Conservation (phyloP, 64 coral and sea anemone genomes). For the Stichodactyla helianthus region DNA sequence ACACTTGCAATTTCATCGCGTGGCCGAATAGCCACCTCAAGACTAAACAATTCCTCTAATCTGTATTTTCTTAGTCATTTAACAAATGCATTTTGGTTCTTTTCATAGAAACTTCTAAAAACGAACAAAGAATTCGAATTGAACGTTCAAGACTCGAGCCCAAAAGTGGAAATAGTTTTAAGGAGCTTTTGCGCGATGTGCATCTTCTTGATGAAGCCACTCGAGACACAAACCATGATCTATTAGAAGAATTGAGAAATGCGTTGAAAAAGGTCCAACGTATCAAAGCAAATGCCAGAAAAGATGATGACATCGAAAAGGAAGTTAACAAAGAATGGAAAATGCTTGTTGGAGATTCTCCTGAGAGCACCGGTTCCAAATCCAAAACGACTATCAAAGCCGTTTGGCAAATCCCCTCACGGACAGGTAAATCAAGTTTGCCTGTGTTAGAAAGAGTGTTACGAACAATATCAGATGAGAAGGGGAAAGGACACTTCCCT, state of each 20-base stretch:
- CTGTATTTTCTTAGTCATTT: background rate
- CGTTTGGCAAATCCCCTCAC: background rate
- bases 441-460: slow-evolving; percentile 8
- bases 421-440: background rate
- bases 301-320: background rate
- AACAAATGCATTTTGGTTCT: background rate
- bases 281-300: background rate
- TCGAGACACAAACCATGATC: background rate
- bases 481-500: background rate
- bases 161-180: background rate
- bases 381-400: background rate
- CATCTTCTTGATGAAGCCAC: background rate
- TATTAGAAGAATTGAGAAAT: background rate
- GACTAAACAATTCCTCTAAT: too few species aligned
- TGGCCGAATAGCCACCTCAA: too few species aligned
- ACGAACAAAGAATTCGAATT: background rate
- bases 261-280: background rate
- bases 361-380: background rate
- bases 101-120: background rate
- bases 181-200: background rate
- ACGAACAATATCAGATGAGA: background rate
- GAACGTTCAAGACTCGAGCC: background rate
- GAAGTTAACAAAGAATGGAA: slow-evolving; percentile 3
- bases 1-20: too few species aligned
- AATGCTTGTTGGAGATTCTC: background rate